Evolutionary conservation across 2,113 vertebrate genomes (phyloP).

Genomic region (Platysternon megacephalum): DNA sequence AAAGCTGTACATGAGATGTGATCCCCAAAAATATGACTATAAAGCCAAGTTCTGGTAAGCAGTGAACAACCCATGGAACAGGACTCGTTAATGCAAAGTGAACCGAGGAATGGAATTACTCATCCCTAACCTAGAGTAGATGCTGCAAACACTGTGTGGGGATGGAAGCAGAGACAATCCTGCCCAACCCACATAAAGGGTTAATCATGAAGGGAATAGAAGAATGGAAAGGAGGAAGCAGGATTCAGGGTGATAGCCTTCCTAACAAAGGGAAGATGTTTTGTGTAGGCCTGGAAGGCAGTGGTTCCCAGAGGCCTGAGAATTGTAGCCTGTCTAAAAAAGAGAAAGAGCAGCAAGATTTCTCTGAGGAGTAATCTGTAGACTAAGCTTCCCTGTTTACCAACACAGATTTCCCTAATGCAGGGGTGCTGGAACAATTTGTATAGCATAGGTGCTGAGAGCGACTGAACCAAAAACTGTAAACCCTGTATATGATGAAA

Average conservation of each 20-base stretch:
- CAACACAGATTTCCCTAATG: neutral
- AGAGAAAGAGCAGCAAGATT: neutral
- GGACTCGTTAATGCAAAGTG: neutral
- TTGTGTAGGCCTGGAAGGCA: neutral
- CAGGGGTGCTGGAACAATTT: too few species aligned
- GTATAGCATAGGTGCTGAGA: too few species aligned
- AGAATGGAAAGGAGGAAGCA: neutral
- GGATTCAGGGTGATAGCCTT: neutral
- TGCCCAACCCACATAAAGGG: neutral
- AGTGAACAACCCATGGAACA: neutral
- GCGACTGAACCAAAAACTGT: too few species aligned
- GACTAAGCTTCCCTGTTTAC: neutral
- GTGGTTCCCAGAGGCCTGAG: neutral
- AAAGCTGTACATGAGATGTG: neutral
- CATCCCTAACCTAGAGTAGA: neutral
- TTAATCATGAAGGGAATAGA: neutral
- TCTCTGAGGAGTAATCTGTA: neutral
- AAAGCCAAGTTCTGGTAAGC: neutral
- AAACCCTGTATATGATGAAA: too few species aligned
- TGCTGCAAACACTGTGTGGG: neutral
- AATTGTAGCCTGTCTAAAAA: neutral
- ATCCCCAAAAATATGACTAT: neutral
- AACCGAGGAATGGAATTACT: neutral
- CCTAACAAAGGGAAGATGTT: fast-evolving
- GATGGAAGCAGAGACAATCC: neutral